Evolutionary conservation across 2,888 invertebrate species (phyloP).

Genomic region (Drosophila mayaguana): DNA sequence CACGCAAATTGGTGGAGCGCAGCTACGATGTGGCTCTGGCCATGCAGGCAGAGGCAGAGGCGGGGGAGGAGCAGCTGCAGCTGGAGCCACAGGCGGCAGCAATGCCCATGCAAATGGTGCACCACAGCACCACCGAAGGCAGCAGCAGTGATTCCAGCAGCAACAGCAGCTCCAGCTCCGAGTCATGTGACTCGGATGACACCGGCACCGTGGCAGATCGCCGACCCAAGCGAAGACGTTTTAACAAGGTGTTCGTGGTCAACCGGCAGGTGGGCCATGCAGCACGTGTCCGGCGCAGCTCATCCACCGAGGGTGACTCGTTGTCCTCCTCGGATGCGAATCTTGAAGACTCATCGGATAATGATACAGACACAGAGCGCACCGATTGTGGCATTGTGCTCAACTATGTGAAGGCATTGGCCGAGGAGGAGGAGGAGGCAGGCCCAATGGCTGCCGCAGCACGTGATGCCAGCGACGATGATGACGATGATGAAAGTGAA

Average conservation of each 20-base stretch:
- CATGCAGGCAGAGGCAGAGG: constrained; percentile 41
- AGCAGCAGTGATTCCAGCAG: constrained; percentile 80
- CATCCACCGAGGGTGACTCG: constrained; percentile 87
- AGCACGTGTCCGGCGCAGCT: constrained; percentile 80
- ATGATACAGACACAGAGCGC: constrained; percentile 87
- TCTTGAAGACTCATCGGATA: constrained; percentile 88
- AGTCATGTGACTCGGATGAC: constrained; percentile 86
- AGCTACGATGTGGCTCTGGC: constrained; percentile 80
- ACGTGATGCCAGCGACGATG: constrained; percentile 57
- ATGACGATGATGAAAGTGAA: constrained; percentile 77
- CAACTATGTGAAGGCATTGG: constrained; percentile 82
- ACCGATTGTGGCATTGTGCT: constrained; percentile 85
- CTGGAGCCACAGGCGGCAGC: background rate
- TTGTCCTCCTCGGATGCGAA: constrained; percentile 87
- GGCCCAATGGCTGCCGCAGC: constrained; percentile 6
- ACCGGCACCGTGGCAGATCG: constrained; percentile 87
- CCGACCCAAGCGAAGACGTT: constrained; percentile 86
- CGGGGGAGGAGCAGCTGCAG: background rate
- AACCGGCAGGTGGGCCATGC: constrained; percentile 85
- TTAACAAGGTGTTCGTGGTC: constrained; percentile 89
- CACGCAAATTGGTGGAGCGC: constrained; percentile 74
- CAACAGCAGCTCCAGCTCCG: constrained; percentile 84
- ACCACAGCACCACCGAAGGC: constrained; percentile 65
- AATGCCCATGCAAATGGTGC: constrained; percentile 34
- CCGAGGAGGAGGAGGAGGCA: constrained; percentile 35